Percentiles rank a stretch among this genome's conserved stretches.
Evolutionary conservation across 2,113 vertebrate genomes (phyloP).

Genomic region (Ancistrus triradiatus): DNA sequence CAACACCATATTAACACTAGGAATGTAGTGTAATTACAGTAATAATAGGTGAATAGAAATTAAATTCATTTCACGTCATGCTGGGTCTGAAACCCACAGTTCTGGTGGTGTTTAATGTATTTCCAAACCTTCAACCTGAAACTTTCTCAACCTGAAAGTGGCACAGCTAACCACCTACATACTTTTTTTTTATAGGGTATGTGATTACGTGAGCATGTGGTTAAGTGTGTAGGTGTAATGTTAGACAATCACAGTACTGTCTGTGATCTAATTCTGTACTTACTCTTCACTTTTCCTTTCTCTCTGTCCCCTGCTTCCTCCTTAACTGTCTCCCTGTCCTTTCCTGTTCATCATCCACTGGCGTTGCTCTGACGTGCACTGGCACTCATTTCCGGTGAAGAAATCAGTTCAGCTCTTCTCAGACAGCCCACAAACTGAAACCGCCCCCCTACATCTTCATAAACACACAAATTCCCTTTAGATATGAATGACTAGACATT

Average conservation of each 20-base stretch:
- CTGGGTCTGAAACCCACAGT: background rate
- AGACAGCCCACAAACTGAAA: conserved; percentile 22
- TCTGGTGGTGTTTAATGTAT: background rate
- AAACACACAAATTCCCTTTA: background rate
- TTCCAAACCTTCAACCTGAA: conserved; percentile 11
- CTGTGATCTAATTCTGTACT: background rate
- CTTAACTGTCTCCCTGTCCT: background rate
- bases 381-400: conserved; percentile 40
- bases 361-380: conserved; percentile 3
- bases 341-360: background rate
- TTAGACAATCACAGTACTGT: background rate
- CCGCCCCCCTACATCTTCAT: background rate
- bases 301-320: conserved; percentile 5
- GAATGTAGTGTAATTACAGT: no score
- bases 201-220: conserved; percentile 3
- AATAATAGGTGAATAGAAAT: no score
- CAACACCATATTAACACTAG: no score
- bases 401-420: conserved; percentile 6
- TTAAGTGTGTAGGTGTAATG: background rate
- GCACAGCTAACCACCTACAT: background rate
- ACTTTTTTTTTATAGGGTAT: background rate
- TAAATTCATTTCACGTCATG: background rate
- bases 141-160: conserved; percentile 6
- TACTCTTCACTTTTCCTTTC: background rate
- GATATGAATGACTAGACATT: conserved; percentile 11